Evolutionary conservation across 2,797 vertebrate species (phyloP).

Genomic region (Tokudaia muenninki): DNA sequence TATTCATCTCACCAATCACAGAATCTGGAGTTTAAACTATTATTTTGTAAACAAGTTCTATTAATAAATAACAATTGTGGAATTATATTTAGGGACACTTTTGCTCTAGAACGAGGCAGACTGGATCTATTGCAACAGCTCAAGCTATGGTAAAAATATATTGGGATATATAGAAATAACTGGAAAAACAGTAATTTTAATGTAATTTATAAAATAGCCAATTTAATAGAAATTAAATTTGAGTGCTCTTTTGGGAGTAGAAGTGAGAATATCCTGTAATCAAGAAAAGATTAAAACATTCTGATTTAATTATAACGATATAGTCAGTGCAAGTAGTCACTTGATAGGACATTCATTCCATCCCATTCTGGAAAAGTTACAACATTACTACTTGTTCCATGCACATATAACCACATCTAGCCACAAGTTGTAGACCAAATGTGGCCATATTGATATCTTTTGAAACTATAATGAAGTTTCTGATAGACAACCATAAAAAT

Average conservation of each 20-base stretch:
- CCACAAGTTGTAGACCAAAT: background rate
- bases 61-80: background rate
- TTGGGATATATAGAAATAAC: background rate
- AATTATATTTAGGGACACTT: background rate
- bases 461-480: conserved; percentile 8
- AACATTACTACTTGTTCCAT: background rate
- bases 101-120: background rate
- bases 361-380: conserved; percentile 29
- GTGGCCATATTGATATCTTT: background rate
- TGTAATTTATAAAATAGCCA: background rate
- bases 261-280: background rate
- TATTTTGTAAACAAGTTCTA: conserved; percentile 8
- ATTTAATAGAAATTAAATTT: conserved; percentile 9
- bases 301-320: conserved; percentile 21
- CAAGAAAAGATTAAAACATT: conserved; percentile 4
- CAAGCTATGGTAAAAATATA: conserved; percentile 31
- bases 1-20: background rate
- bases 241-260: background rate
- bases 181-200: conserved; percentile 45
- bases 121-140: conserved; percentile 48
- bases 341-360: conserved; percentile 6
- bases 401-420: background rate
- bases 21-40: background rate
- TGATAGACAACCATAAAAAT: conserved; percentile 3
- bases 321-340: conserved; percentile 8